Base-by-base conservation (phyloP, 1,140 invertebrate species). In the Ericerus pela region DNA sequence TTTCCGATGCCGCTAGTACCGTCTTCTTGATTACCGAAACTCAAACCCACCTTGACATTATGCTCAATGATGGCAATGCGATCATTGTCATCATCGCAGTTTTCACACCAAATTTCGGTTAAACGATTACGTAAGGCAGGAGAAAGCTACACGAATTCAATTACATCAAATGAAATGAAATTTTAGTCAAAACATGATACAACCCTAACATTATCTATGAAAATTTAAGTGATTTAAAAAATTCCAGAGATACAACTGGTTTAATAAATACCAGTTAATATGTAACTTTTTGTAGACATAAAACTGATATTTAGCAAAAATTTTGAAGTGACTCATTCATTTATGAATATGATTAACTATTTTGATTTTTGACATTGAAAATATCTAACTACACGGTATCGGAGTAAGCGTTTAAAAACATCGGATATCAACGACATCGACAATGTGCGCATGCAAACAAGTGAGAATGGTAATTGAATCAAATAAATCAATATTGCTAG, bases 101-200 rank as follows among this genome's bases (percentile, higher is more conserved):
- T 75, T 27, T 88, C 84, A 64, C 95, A 98, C 96, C 96, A 99
- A 65, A 99, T 94, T 75, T 99, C 96, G 0, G 96, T 99, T 63
- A 99, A 96, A 53, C 96, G 78, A 74, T 99, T 99, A 54, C 96
- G 77, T 2, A 99, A 70, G 0, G 96, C 96, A 10, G 95, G 95
- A 0, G 96, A 99, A 10, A 99, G 72, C 76, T 80, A 28, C 29
- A 27, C 4, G 12, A 20, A 53, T n/a, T 56, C 4, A 26, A 24
- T 41, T 26, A 16, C 20, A 41, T n/a, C 54, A 29, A 5, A 55
- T 28, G 8, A 54, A 29, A 11, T 30, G 8, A 10, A n/a, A 33
- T 33, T 33, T n/a, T 10, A n/a, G n/a, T 41, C n/a, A 41, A 4
- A 41, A 41, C n/a, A 41, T 41, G 37, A 16, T 6, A 16, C 4